Evolutionary conservation across 2,797 vertebrate species (phyloP).

Genomic region (Pelochelys cantorii): DNA sequence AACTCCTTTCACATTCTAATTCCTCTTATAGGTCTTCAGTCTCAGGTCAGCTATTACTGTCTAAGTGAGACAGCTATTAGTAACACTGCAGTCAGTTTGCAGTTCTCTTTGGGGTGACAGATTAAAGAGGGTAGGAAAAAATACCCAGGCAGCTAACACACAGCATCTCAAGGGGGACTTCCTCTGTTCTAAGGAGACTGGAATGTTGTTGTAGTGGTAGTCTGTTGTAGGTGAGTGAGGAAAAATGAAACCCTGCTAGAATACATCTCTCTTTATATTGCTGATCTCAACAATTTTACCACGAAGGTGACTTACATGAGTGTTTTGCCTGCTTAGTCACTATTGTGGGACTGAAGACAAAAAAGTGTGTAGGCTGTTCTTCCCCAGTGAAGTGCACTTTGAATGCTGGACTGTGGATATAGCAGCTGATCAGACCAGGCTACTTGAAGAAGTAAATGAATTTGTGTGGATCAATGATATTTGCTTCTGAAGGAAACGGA

Average conservation of each 20-base stretch:
- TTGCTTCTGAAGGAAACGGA: neutral
- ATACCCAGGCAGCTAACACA: neutral
- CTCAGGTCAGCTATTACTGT: constrained; percentile 25
- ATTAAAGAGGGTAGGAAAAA: neutral
- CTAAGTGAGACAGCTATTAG: neutral
- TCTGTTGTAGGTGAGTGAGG: neutral
- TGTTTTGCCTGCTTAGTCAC: accelerated
- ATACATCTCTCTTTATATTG: neutral
- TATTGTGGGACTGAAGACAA: neutral
- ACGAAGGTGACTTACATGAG: neutral
- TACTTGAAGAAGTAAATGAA: neutral
- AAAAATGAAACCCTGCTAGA: neutral
- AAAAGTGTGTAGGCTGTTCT: accelerated
- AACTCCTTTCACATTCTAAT: constrained; percentile 66
- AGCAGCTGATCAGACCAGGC: neutral
- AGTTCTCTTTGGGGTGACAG: neutral
- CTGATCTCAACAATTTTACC: neutral
- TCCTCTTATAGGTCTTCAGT: neutral
- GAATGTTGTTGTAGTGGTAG: neutral
- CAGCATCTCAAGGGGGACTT: accelerated
- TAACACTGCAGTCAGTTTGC: accelerated
- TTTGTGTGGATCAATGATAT: accelerated
- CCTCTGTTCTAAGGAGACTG: neutral
- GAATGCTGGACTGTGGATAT: neutral
- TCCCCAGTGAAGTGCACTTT: accelerated